phyloP scores from a whole-genome alignment of 2,888 invertebrate species.

The Heteromyza rotundicornis region DNA sequence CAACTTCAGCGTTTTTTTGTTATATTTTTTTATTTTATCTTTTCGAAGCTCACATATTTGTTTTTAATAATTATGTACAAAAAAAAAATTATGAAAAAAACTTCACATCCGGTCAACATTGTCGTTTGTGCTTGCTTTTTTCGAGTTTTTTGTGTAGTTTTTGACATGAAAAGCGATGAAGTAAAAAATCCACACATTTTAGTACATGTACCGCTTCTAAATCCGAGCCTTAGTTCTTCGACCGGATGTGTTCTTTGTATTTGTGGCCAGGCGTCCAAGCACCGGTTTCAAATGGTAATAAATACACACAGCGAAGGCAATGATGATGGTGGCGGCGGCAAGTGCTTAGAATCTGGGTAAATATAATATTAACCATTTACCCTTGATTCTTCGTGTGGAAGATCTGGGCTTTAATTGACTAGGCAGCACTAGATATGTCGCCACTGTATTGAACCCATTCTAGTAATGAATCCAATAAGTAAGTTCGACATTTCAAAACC shows the following conservation, averaged over 20 bases:
- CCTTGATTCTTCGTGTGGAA: no score
- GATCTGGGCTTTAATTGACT: no score
- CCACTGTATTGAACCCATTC: no score
- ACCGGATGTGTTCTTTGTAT: conserved; percentile 19
- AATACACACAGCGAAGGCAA: no score
- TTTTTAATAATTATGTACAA: conserved; percentile 19
- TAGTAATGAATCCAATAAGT: no score
- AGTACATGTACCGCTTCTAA: conserved; percentile 22
- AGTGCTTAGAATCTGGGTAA: no score
- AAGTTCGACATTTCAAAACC: no score
- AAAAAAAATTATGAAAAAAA: conserved; percentile 33
- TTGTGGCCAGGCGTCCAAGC: neutral
- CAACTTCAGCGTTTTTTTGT: neutral
- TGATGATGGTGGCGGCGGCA: no score
- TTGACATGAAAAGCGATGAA: conserved; percentile 20
- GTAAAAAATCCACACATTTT: conserved; percentile 20
- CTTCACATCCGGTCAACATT: conserved; percentile 57
- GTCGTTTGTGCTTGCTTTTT: conserved; percentile 39
- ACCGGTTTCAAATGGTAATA: neutral
- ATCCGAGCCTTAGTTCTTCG: conserved; percentile 13
- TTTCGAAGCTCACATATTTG: conserved; percentile 19
- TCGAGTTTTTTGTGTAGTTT: conserved; percentile 8
- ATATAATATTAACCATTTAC: no score
- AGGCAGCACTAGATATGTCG: no score
- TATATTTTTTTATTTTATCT: conserved; percentile 17